Evolutionary conservation across 2,888 invertebrate genomes (phyloP).

Genomic region (Stratiomys singularior): DNA sequence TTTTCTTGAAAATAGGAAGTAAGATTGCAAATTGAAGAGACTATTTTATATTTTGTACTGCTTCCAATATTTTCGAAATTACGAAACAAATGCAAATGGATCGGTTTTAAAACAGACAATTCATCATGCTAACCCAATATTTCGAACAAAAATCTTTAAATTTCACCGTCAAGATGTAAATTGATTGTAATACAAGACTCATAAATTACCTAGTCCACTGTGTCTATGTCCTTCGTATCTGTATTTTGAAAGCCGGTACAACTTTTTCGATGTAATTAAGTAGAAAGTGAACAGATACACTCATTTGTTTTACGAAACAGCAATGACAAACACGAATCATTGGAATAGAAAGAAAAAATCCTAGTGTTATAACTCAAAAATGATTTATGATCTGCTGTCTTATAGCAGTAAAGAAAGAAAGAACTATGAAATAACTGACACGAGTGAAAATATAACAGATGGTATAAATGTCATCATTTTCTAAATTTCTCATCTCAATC

Average conservation of each 20-base stretch:
- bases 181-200: neutral
- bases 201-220: neutral
- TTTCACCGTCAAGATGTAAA: too few relatives aligned
- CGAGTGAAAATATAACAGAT: neutral
- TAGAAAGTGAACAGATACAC: conserved; percentile 28
- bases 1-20: too few relatives aligned
- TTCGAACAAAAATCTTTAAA: too few relatives aligned
- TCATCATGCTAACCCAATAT: too few relatives aligned
- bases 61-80: too few relatives aligned
- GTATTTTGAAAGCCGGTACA: neutral
- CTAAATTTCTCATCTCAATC: neutral
- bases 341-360: too few relatives aligned
- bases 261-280: conserved; percentile 8
- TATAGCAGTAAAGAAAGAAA: too few relatives aligned
- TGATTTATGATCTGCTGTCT: neutral
- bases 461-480: neutral
- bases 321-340: neutral
- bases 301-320: neutral
- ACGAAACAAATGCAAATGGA: too few relatives aligned
- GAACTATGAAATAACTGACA: neutral
- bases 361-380: neutral
- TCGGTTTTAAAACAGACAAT: too few relatives aligned
- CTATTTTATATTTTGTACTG: too few relatives aligned
- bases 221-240: neutral
- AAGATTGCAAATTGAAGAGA: too few relatives aligned